Percentiles rank a stretch among this genome's conserved stretches.
Conservation (phyloP, 2,113 vertebrate species). For the Cisticola juncidis region DNA sequence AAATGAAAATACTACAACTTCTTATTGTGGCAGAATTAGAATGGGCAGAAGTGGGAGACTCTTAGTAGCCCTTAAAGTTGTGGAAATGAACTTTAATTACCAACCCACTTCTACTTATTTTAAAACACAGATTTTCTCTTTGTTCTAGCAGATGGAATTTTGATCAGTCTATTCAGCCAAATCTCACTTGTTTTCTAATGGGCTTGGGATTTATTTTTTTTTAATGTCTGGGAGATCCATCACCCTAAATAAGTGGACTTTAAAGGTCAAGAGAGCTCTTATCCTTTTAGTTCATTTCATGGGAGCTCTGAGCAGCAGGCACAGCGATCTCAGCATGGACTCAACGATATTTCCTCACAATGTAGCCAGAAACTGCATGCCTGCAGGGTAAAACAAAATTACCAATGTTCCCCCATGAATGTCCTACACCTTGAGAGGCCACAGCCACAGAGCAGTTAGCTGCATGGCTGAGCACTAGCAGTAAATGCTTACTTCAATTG, state of each 20-base stretch:
- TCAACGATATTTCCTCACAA: slow-evolving; percentile 60
- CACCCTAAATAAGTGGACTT: slow-evolving; percentile 49
- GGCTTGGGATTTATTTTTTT: neutral
- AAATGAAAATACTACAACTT: neutral
- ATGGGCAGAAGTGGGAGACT: neutral
- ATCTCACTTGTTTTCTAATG: slow-evolving; percentile 7
- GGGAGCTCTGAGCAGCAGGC: slow-evolving; percentile 52
- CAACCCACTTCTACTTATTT: neutral
- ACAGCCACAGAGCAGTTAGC: slow-evolving; percentile 74
- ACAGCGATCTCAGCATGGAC: slow-evolving; percentile 64
- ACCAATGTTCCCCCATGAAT: slow-evolving; percentile 75
- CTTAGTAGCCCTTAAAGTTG: neutral
- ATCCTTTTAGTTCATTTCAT: slow-evolving; percentile 54
- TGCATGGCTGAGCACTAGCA: slow-evolving; percentile 79
- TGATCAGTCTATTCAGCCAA: neutral
- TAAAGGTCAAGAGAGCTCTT: slow-evolving; percentile 69
- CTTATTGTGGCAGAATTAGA: neutral
- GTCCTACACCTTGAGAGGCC: slow-evolving; percentile 78
- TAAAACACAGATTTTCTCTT: neutral
- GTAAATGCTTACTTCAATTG: slow-evolving; percentile 75
- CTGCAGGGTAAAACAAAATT: slow-evolving; percentile 80
- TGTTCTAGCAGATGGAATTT: neutral
- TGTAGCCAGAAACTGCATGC: slow-evolving; percentile 69
- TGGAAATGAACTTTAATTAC: neutral
- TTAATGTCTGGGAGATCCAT: slow-evolving; percentile 39